A percentile compares a stretch with the other conserved stretches of the same genome.
Evolutionary conservation across 2,888 invertebrate species (phyloP).

Genomic region (Folsomia manolachei): DNA sequence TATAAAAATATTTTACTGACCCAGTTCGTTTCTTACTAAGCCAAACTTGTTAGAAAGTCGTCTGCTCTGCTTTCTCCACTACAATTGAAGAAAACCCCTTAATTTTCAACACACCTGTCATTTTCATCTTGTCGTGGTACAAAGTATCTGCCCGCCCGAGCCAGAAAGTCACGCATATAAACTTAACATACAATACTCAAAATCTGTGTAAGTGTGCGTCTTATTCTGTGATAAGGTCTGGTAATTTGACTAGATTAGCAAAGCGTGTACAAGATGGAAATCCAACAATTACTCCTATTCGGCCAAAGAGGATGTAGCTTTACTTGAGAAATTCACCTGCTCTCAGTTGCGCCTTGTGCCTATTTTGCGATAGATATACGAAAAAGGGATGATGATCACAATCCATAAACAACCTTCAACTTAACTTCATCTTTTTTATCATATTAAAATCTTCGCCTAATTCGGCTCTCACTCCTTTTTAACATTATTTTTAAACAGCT

Average conservation of each 20-base stretch:
- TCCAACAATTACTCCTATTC: background rate
- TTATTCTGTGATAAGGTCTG: background rate
- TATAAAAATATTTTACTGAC: no score
- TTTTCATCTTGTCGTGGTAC: background rate
- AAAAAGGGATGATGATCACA: background rate
- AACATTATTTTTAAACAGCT: background rate
- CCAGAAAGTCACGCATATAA: no score
- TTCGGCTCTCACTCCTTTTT: background rate
- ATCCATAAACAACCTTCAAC: conserved; percentile 18
- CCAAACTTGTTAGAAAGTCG: no score
- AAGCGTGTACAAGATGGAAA: conserved; percentile 8
- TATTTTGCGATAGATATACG: background rate
- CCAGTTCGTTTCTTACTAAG: no score
- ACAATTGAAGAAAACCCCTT: background rate
- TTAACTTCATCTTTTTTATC: background rate
- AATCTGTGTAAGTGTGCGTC: background rate
- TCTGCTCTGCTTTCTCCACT: background rate
- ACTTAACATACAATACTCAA: no score
- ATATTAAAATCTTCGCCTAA: background rate
- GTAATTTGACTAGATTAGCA: conserved; percentile 13
- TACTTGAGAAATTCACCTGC: conserved; percentile 3
- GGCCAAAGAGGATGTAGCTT: no score
- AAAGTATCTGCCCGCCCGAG: background rate
- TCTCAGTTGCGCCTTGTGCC: background rate
- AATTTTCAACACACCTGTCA: background rate